Evolutionary conservation across 53 echinoderm and acorn worm species (phyloP).

Genomic region (Holothuria scabra): DNA sequence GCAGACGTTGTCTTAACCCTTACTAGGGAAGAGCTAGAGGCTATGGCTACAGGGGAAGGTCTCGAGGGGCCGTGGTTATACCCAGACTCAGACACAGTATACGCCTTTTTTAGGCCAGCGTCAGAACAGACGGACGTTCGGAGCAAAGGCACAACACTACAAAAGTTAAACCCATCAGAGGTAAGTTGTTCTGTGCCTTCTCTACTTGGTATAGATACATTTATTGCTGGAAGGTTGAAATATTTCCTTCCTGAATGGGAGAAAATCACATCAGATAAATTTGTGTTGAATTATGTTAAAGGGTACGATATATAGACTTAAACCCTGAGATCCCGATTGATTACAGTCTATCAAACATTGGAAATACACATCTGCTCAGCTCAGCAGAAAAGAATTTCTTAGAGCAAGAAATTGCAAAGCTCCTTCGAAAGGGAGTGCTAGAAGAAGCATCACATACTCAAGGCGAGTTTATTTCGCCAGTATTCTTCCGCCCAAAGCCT

Average conservation of each 20-base stretch:
- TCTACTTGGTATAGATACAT: neutral
- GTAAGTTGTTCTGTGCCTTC: too few relatives aligned
- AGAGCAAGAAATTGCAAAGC: slow-evolving; percentile 13
- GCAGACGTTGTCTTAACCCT: too few relatives aligned
- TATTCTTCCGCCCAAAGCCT: slow-evolving; percentile 14
- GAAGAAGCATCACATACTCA: slow-evolving; percentile 14
- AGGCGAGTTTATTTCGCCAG: too few relatives aligned
- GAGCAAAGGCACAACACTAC: neutral
- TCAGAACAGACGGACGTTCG: neutral
- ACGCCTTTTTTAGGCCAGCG: too few relatives aligned
- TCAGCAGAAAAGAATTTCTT: too few relatives aligned
- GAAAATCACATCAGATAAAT: neutral
- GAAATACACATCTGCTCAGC: neutral
- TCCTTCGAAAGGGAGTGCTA: slow-evolving; percentile 14
- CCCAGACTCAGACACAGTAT: neutral
- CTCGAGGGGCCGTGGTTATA: neutral
- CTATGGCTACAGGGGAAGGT: too few relatives aligned
- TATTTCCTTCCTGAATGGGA: too few relatives aligned
- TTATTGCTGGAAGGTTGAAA: neutral
- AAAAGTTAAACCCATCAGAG: neutral
- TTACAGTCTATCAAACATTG: neutral
- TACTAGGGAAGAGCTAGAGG: too few relatives aligned
- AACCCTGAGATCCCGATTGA: neutral
- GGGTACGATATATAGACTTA: slow-evolving; percentile 24
- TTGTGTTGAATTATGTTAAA: neutral